Evolutionary conservation across 2,888 invertebrate genomes (phyloP).

Genomic region (Apeira syringaria): DNA sequence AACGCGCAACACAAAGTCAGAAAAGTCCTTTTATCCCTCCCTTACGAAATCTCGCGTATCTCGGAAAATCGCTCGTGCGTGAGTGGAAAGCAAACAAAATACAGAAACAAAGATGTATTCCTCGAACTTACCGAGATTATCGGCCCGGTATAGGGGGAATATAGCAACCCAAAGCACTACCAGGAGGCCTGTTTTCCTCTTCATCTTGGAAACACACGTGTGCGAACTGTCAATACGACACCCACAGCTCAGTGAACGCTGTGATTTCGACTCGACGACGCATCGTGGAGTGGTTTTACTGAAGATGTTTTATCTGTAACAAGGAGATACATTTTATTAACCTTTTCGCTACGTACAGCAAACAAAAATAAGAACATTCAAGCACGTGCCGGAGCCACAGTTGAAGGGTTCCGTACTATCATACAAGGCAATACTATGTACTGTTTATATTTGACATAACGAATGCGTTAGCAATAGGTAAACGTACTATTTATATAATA

Average conservation of each 20-base stretch:
- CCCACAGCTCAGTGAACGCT: conserved; percentile 24
- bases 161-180: conserved; percentile 68
- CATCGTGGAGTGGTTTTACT: conserved; percentile 28
- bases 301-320: conserved; percentile 19
- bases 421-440: too few relatives aligned
- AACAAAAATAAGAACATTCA: too few relatives aligned
- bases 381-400: too few relatives aligned
- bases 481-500: too few relatives aligned
- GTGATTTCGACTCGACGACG: conserved; percentile 18
- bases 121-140: conserved; percentile 66
- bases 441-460: too few relatives aligned
- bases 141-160: conserved; percentile 69
- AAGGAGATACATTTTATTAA: too few relatives aligned
- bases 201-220: conserved; percentile 46
- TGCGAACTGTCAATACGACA: conserved; percentile 35
- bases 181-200: conserved; percentile 55
- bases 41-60: conserved; percentile 26
- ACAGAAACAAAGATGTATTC: conserved; percentile 30
- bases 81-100: conserved; percentile 30
- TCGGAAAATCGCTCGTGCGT: conserved; percentile 29
- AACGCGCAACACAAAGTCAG: conserved; percentile 21
- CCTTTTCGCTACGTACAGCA: too few relatives aligned
- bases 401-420: too few relatives aligned
- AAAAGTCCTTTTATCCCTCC: conserved; percentile 21
- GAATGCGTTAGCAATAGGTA: too few relatives aligned